A percentile compares a stretch with the other conserved stretches of the same genome.
These are phyloP conservation scores for Eidolon helvum DNA, from an alignment of 2,113 vertebrate genomes.

Conservation along the genomic window DNA sequence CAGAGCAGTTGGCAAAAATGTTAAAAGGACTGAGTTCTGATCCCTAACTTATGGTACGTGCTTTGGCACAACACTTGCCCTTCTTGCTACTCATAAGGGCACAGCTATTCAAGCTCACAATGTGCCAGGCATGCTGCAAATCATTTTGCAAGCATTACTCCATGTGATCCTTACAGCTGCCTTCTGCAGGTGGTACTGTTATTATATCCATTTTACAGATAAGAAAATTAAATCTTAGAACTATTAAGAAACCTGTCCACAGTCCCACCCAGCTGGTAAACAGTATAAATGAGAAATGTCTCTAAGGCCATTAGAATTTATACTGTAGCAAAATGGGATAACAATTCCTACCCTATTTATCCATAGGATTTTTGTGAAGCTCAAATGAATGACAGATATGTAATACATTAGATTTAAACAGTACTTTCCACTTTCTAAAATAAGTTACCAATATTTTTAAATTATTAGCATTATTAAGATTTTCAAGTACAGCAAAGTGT, in stretches of 20 bases:
- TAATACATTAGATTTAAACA: background rate
- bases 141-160: background rate
- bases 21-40: background rate
- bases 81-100: background rate
- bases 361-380: background rate
- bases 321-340: background rate
- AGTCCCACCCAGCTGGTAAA: background rate
- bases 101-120: background rate
- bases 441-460: constrained; percentile 3
- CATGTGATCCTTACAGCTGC: background rate
- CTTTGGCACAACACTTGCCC: background rate
- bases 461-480: background rate
- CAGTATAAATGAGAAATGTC: background rate
- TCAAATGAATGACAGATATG: background rate
- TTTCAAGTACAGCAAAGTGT: background rate
- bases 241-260: background rate
- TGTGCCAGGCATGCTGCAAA: background rate
- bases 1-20: background rate
- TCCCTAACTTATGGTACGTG: background rate
- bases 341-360: background rate
- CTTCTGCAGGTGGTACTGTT: background rate
- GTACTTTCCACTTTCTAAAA: background rate
- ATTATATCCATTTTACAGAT: background rate
- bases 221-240: background rate
- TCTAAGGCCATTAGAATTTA: background rate